These are phyloP conservation scores for Aphaenogaster rudis DNA, from an alignment of 1,140 invertebrate species.

Conservation along the genomic window DNA sequence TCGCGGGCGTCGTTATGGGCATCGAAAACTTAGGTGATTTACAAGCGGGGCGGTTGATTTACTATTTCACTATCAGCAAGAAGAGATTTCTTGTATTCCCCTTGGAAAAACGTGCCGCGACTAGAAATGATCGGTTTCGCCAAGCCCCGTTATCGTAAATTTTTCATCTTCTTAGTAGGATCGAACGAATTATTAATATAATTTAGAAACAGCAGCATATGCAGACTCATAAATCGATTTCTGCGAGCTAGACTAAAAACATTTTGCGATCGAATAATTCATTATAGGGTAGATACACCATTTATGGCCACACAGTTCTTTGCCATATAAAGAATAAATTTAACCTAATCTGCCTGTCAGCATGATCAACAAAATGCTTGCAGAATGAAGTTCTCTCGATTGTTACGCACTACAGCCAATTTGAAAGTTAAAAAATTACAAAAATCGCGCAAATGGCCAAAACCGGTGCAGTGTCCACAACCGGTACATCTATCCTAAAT, in stretches of 20 bases:
- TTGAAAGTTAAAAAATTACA: too few species aligned
- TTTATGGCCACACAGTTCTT: too few species aligned
- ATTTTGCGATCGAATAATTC: background rate
- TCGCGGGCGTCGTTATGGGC: conserved; percentile 13
- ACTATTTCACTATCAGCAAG: conserved; percentile 59
- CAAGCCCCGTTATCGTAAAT: conserved; percentile 38
- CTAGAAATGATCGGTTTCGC: conserved; percentile 55
- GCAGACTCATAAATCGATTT: conserved; percentile 25
- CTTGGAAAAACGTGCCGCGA: conserved; percentile 52
- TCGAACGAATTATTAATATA: conserved; percentile 46
- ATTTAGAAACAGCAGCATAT: conserved; percentile 40
- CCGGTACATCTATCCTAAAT: too few species aligned
- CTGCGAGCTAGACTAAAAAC: background rate
- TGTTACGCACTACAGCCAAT: too few species aligned
- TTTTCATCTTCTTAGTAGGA: conserved; percentile 42
- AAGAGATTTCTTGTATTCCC: conserved; percentile 56
- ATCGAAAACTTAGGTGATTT: conserved; percentile 30
- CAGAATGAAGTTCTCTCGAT: too few species aligned
- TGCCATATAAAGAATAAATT: too few species aligned
- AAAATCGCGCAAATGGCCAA: too few species aligned
- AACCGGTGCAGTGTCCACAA: too few species aligned
- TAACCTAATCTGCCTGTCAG: too few species aligned
- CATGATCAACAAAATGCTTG: too few species aligned
- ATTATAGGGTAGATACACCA: background rate
- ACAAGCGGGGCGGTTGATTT: conserved; percentile 20